Evolutionary conservation across 64 coral and sea anemone genomes (phyloP).

Genomic region (Dendronephthya gigantea): DNA sequence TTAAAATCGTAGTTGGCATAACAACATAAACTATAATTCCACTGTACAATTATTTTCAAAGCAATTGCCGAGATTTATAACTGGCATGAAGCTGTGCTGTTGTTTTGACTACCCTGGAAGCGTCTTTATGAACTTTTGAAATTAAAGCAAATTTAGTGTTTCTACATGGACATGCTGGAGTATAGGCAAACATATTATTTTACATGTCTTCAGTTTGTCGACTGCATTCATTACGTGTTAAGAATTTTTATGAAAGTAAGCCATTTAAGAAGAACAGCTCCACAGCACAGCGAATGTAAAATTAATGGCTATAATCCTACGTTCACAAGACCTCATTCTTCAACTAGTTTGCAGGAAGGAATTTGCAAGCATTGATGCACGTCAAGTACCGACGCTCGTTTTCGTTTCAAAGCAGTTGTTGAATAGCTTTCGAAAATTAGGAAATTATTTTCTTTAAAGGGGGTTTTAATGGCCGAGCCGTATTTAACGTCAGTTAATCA

Average conservation of each 20-base stretch:
- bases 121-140: neutral
- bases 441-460: neutral
- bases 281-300: too few species aligned
- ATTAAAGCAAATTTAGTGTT: neutral
- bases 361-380: too few species aligned
- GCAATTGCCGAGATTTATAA: neutral
- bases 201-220: too few species aligned
- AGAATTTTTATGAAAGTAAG: too few species aligned
- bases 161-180: neutral
- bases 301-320: too few species aligned
- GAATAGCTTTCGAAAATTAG: neutral
- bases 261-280: too few species aligned
- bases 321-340: too few species aligned
- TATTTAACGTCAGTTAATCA: neutral
- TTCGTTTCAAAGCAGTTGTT: neutral
- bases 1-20: neutral
- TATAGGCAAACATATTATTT: too few species aligned
- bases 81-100: neutral
- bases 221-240: too few species aligned
- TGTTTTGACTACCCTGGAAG: neutral
- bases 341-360: too few species aligned
- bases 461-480: neutral
- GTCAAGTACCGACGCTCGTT: neutral
- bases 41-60: neutral
- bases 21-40: neutral